Percentiles rank a stretch among this genome's conserved stretches.
These are phyloP conservation scores for Podargus strigoides DNA, from an alignment of 2,797 vertebrate species.

Conservation along the genomic window DNA sequence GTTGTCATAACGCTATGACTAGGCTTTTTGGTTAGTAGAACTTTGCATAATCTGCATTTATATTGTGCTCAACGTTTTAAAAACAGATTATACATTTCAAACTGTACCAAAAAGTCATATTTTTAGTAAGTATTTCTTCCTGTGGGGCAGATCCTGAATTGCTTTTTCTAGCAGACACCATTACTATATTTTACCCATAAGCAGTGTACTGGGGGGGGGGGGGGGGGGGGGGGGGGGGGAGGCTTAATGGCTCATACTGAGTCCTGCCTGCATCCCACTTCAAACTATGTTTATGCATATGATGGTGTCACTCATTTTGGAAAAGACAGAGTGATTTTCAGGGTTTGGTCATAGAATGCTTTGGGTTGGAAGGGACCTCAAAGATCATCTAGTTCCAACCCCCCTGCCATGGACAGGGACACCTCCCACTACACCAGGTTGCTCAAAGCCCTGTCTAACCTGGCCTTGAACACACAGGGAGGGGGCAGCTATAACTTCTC, in stretches of 20 bases:
- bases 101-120: background rate
- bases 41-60: background rate
- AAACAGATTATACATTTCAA: background rate
- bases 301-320: background rate
- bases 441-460: no score
- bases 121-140: background rate
- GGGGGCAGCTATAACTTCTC: no score
- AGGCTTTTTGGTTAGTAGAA: conserved; percentile 33
- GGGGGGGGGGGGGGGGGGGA: no score
- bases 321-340: background rate
- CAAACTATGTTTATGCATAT: background rate
- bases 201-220: no score
- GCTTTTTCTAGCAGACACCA: background rate
- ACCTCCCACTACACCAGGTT: no score
- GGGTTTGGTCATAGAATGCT: no score
- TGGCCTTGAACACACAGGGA: no score
- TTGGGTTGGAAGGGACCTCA: no score
- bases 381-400: no score
- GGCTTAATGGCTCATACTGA: background rate
- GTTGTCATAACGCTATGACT: conserved; percentile 54
- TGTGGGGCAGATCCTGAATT: background rate
- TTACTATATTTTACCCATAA: background rate
- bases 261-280: background rate
- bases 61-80: background rate
- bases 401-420: no score